phyloP scores from a whole-genome alignment of 2,113 vertebrate genomes.

The Hoplias malabaricus region DNA sequence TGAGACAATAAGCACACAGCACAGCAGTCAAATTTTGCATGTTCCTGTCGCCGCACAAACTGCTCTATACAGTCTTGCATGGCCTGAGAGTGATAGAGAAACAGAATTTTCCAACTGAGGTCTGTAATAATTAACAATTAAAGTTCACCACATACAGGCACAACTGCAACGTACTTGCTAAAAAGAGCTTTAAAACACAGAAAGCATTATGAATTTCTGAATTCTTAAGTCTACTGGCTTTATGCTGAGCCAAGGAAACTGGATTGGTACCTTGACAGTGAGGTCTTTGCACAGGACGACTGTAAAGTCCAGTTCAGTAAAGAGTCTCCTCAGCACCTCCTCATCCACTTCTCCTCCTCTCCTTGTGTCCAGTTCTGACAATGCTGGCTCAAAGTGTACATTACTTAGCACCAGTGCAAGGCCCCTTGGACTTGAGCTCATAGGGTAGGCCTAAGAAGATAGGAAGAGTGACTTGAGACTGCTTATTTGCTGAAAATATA shows the following conservation, averaged over 20 bases:
- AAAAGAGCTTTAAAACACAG: no score
- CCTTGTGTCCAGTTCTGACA: slow-evolving; percentile 82
- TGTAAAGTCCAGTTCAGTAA: slow-evolving; percentile 83
- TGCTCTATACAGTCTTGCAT: slow-evolving; percentile 82
- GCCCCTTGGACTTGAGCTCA: slow-evolving; percentile 84
- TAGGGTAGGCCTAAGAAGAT: slow-evolving; percentile 81
- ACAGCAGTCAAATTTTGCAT: slow-evolving; percentile 80
- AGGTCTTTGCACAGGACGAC: slow-evolving; percentile 78
- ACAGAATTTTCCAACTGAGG: not conserved
- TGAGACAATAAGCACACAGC: slow-evolving; percentile 92
- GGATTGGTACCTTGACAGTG: slow-evolving; percentile 84
- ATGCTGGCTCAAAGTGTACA: slow-evolving; percentile 77
- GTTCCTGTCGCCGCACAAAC: slow-evolving; percentile 76
- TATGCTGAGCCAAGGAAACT: not conserved
- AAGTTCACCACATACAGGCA: not conserved
- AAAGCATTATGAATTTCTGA: not conserved
- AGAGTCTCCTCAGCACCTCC: slow-evolving; percentile 79
- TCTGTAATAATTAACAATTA: not conserved
- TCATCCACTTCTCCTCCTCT: slow-evolving; percentile 91
- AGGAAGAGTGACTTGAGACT: not conserved
- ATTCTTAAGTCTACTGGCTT: not conserved
- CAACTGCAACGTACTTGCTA: not conserved
- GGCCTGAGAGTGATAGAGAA: slow-evolving; percentile 65
- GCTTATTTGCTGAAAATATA: not conserved
- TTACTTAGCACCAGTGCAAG: slow-evolving; percentile 92